Conservation (phyloP, 2,113 vertebrate genomes). For the Cebidichthys violaceus region DNA sequence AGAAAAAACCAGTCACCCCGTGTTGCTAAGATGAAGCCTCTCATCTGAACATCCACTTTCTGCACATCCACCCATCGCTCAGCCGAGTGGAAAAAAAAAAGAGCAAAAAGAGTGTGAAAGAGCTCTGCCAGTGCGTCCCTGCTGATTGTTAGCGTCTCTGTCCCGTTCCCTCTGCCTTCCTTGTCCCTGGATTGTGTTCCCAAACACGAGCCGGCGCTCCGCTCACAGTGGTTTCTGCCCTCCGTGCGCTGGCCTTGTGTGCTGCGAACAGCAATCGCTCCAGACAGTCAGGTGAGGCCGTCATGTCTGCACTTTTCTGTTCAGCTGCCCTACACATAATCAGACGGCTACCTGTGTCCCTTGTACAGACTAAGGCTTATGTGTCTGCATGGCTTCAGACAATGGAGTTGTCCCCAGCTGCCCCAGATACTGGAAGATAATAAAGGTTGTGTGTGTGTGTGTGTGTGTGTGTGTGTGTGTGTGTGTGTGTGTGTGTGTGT, state of each 20-base stretch:
- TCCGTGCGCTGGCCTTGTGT: conserved; percentile 21
- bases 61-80: conserved; percentile 23
- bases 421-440: conserved; percentile 54
- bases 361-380: conserved; percentile 33
- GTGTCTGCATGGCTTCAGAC: conserved; percentile 43
- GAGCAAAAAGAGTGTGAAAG: conserved; percentile 54
- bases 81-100: conserved; percentile 55
- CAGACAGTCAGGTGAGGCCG: conserved; percentile 70
- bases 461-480: conserved; percentile 39
- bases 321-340: conserved; percentile 45
- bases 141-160: background rate
- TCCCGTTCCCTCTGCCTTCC: background rate
- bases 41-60: conserved; percentile 55
- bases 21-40: conserved; percentile 30
- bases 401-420: conserved; percentile 57
- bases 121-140: background rate
- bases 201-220: conserved; percentile 3
- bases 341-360: conserved; percentile 49
- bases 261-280: background rate
- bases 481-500: conserved; percentile 40
- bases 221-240: conserved; percentile 3
- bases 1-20: conserved; percentile 8
- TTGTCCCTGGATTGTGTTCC: background rate
- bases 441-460: conserved; percentile 40
- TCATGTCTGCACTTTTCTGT: conserved; percentile 13